Conservation (phyloP, 2,113 vertebrate species). For the Hydropotes inermis region DNA sequence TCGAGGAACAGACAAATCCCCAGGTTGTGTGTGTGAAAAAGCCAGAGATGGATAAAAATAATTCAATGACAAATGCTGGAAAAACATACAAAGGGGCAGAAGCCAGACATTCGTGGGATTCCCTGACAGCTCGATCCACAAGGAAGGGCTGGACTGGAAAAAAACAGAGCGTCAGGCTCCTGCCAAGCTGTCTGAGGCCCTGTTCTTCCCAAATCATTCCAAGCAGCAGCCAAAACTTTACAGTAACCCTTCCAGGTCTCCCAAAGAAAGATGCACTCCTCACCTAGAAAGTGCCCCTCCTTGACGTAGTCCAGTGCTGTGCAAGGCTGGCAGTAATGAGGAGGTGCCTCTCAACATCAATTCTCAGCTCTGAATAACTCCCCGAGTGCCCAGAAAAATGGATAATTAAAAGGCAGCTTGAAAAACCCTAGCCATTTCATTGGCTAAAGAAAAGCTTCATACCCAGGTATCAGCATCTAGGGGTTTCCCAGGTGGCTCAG, state of each 20-base stretch:
- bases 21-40: slow-evolving; percentile 67
- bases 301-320: neutral
- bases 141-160: slow-evolving; percentile 92
- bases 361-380: neutral
- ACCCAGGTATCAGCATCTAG: neutral
- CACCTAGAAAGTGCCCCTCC: neutral
- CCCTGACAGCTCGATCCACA: slow-evolving; percentile 90
- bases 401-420: slow-evolving; percentile 4
- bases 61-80: slow-evolving; percentile 76
- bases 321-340: neutral
- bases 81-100: slow-evolving; percentile 84
- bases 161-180: slow-evolving; percentile 86
- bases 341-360: neutral
- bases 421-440: neutral
- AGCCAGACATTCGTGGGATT: slow-evolving; percentile 93
- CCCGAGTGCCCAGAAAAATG: slow-evolving; percentile 4
- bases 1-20: slow-evolving; percentile 71
- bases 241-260: slow-evolving; percentile 80
- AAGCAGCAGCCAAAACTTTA: slow-evolving; percentile 81
- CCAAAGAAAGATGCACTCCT: slow-evolving; percentile 26
- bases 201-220: slow-evolving; percentile 87
- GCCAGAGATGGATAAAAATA: slow-evolving; percentile 78
- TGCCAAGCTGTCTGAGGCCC: slow-evolving; percentile 91
- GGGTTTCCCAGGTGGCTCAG: neutral
- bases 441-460: slow-evolving; percentile 5